A percentile compares a stretch with the other conserved stretches of the same genome.
Evolutionary conservation across 2,888 invertebrate species (phyloP).

Genomic region (Drosophila mimetica): DNA sequence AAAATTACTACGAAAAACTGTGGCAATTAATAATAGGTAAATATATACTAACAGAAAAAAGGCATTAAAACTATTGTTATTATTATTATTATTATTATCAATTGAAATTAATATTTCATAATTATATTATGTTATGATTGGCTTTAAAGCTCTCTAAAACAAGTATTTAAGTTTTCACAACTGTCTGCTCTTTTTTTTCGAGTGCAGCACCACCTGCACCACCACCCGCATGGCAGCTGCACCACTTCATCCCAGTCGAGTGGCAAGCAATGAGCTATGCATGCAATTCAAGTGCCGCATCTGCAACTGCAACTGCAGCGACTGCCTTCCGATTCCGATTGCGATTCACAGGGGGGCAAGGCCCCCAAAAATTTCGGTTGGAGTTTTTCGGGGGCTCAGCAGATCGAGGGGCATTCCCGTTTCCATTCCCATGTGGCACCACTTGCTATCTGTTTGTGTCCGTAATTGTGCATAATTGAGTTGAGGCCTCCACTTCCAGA

Average conservation of each 20-base stretch:
- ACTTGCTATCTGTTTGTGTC: slow-evolving; percentile 67
- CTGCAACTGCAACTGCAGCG: slow-evolving; percentile 39
- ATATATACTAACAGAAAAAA: too few species aligned
- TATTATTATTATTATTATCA: too few species aligned
- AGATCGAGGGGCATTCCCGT: slow-evolving; percentile 9
- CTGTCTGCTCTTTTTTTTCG: neutral
- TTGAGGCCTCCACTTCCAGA: slow-evolving; percentile 46
- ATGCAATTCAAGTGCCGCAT: slow-evolving; percentile 73
- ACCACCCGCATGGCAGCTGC: slow-evolving; percentile 15
- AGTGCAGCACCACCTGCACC: slow-evolving; percentile 42
- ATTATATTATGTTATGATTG: too few species aligned
- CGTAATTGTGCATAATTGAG: slow-evolving; percentile 77
- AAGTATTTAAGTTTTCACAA: too few species aligned
- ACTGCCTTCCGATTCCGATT: slow-evolving; percentile 50
- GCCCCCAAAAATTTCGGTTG: slow-evolving; percentile 12
- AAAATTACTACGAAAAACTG: too few species aligned
- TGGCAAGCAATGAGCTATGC: slow-evolving; percentile 79
- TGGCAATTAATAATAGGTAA: too few species aligned
- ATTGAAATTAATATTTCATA: too few species aligned
- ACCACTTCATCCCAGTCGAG: slow-evolving; percentile 67
- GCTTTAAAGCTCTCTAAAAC: too few species aligned
- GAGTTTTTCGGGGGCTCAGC: neutral
- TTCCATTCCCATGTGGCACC: slow-evolving; percentile 31
- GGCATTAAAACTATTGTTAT: too few species aligned
- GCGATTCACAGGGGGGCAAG: slow-evolving; percentile 25